Evolutionary conservation across 1,140 invertebrate genomes (phyloP), one percentile per base, ranked within the genome.

Genomic region (Panagrolaimus sp.): DNA sequence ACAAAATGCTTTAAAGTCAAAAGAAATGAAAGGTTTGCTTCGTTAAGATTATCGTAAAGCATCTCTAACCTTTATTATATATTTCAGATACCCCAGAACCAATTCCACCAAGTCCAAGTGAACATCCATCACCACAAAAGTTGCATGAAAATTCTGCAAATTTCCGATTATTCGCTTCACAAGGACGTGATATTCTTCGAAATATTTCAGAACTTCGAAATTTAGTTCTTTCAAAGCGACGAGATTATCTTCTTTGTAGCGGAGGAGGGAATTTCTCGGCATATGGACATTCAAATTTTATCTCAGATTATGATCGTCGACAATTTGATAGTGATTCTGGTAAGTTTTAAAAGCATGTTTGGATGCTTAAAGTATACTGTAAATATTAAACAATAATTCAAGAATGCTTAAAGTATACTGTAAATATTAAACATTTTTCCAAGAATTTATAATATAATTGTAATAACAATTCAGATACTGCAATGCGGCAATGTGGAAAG

Each of bases 131-230:
- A 6, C n/a, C 44, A 1, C 0, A 17, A 15, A 28, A 55, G n/a
- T 17, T 48, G 43, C 67, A 17, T 65, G 52, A 67, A 63, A 26
- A 28, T 43, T 65, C 68, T 15, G 14, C 63, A 21, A 74, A 73
- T 52, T 78, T 70, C 17, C 17, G 38, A 1, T 43, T 71, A 14
- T 78, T 79, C 46, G 66, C 76, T n/a, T 26, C 43, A 12, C 67
- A 78, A 26, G 71, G 76, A 21, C 43, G 62, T 43, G 52, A 78
- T 47, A 76, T 78, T 48, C 26, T 73, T 10, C 55, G 28, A 28
- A 65, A 77, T 48, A 74, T 78, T 32, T 78, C 52, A 1, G 79
- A 81, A 67, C 66, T 78, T 24, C 64, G 78, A 43, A 70, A 78
- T 58, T 62, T 81, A 17, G 72, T 78, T 17, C 48, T 81, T 45